phyloP scores from a whole-genome alignment of 2,797 vertebrate species.

The Rachycentron canadum region DNA sequence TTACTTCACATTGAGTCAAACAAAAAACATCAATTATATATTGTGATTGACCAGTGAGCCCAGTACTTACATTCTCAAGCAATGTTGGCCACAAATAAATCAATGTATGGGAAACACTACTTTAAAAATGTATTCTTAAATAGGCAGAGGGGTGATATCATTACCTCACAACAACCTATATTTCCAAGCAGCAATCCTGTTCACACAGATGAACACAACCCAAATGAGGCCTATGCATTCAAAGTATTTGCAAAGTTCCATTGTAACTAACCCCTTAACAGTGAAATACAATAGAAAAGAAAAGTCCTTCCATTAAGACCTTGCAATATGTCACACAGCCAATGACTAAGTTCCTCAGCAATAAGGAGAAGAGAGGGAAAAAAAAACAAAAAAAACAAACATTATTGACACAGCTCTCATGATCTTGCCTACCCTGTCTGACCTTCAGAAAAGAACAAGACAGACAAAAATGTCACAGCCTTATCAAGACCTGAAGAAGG shows the following conservation, averaged over 20 bases:
- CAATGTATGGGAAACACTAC: too few relatives aligned
- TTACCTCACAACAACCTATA: not conserved
- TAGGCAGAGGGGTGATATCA: too few relatives aligned
- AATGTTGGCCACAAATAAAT: too few relatives aligned
- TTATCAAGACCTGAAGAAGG: slow-evolving; percentile 32
- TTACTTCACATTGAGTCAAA: too few relatives aligned
- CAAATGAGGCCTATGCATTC: not conserved
- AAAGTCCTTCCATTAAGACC: not conserved
- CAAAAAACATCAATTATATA: too few relatives aligned
- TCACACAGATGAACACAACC: not conserved
- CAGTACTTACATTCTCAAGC: too few relatives aligned
- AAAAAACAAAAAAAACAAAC: too few relatives aligned
- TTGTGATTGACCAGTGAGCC: too few relatives aligned
- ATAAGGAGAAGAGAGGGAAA: too few relatives aligned
- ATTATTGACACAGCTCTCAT: not conserved
- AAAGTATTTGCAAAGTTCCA: not conserved
- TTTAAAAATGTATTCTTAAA: too few relatives aligned
- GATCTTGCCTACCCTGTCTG: not conserved
- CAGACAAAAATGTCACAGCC: slow-evolving; percentile 6
- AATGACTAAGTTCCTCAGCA: not conserved
- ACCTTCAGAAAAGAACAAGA: slow-evolving; percentile 39
- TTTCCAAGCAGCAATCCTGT: not conserved
- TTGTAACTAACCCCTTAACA: not conserved
- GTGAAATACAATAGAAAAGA: not conserved
- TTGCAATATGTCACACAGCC: not conserved